These are phyloP conservation scores for Tinea trinotella DNA, from an alignment of 2,888 invertebrate species.

Conservation along the genomic window DNA sequence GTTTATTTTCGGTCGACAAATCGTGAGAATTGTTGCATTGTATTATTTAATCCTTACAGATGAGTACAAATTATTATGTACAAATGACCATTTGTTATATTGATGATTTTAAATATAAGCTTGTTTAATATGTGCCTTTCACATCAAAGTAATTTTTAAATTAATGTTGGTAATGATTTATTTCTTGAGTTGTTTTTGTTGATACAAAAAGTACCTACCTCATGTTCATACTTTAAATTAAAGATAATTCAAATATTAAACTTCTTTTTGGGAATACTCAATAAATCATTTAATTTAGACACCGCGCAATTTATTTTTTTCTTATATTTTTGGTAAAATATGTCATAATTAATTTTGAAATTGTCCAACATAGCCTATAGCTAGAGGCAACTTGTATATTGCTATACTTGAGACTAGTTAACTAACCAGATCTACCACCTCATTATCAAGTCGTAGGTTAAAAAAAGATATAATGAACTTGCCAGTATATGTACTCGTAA, in stretches of 20 bases:
- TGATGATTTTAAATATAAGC: no score
- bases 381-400: not conserved
- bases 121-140: no score
- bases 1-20: constrained; percentile 8
- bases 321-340: not conserved
- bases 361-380: not conserved
- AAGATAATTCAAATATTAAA: no score
- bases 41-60: not conserved
- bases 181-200: no score
- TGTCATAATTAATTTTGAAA: not conserved
- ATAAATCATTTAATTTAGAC: not conserved
- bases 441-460: not conserved
- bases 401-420: not conserved
- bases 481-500: no score
- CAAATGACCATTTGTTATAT: no score
- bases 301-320: not conserved
- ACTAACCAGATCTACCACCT: not conserved
- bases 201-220: no score
- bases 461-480: no score
- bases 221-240: no score
- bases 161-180: no score
- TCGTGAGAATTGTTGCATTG: not conserved
- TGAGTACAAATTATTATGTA: not conserved
- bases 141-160: no score
- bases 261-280: no score